Base-by-base conservation (phyloP, 1,140 invertebrate species). In the Aethina tumida region DNA sequence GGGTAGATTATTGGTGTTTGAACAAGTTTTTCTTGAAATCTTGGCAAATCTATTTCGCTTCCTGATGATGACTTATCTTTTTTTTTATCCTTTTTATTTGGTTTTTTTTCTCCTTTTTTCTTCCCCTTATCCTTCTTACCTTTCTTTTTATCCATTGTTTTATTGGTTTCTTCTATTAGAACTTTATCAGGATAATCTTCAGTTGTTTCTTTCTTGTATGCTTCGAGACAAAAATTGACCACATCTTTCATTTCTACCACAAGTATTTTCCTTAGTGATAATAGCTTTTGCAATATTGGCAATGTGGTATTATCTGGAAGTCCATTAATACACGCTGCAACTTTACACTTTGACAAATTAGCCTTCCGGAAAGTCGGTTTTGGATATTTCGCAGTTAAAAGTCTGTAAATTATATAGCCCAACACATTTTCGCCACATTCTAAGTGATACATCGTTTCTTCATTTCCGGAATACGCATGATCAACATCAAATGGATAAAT, bases 1-100 rank as follows among this genome's bases (percentile, higher is more conserved):
- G 73, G 74, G 43, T 73, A 66, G 13, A 63, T 56, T 49, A 63
- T 68, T 13, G 74, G 70, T 2, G 74, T 76, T 43, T 60, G 49
- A 21, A 66, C 63, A 48, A 57, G 16, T 36, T 52, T 50, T 21
- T 45, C 32, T 21, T 40, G 12, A 10, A 33, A 43, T n/a, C 13
- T 21, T 25, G 21, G 18, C 9, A 13, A 3, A 8, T 17, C 15
- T 14, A 31, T 18, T 5, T 21, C 25, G 1, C 9, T 16, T 10
- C n/a, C 27, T 13, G 12, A 5, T 2, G 5, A 21, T 17, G 19
- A 10, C 18, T 24, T 33, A 10, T 13, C 22, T 8, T 48, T 35
- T 9, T 24, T 37, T 31, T 42, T 43, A 18, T 3, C 21, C 14
- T 8, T 32, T 32, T 14, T 25, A 18, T 34, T 24, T 32, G 3